phyloP scores from a whole-genome alignment of 2,888 invertebrate genomes.

The Sphaeridia pumilis region DNA sequence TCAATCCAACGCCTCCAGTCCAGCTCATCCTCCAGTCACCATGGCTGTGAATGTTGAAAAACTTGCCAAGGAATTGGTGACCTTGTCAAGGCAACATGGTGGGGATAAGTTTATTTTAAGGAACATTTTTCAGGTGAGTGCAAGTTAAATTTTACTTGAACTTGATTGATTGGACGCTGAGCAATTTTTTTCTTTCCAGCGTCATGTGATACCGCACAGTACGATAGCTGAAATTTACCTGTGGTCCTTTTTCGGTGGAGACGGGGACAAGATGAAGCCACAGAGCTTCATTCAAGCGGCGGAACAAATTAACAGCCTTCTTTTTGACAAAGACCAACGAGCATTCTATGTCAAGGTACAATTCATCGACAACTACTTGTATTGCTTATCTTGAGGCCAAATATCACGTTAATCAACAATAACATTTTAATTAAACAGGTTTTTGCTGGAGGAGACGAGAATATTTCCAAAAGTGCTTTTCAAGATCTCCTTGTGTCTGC shows the following conservation, averaged over 20 bases:
- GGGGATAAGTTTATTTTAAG: not conserved
- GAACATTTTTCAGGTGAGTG: not conserved
- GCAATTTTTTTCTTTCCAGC: slow-evolving; percentile 42
- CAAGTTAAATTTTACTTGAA: not conserved
- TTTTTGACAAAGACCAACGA: slow-evolving; percentile 39
- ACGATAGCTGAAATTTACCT: slow-evolving; percentile 48
- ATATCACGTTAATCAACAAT: not conserved
- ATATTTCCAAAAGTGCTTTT: slow-evolving; percentile 27
- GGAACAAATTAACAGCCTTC: slow-evolving; percentile 49
- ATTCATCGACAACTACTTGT: too few species aligned
- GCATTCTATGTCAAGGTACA: slow-evolving; percentile 40
- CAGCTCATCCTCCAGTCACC: too few species aligned
- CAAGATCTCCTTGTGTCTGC: slow-evolving; percentile 33
- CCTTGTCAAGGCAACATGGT: not conserved
- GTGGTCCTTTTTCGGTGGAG: slow-evolving; percentile 22
- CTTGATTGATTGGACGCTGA: not conserved
- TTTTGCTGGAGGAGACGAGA: slow-evolving; percentile 33
- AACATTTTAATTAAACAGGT: slow-evolving; percentile 22
- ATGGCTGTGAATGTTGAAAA: slow-evolving; percentile 25
- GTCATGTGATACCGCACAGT: slow-evolving; percentile 67
- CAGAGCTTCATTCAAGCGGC: slow-evolving; percentile 60
- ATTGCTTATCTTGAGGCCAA: not conserved
- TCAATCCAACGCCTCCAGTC: too few species aligned
- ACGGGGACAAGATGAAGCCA: slow-evolving; percentile 37
- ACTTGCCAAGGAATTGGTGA: slow-evolving; percentile 20